Base-by-base conservation (phyloP, 2,113 vertebrate genomes). In the Heterotis niloticus region DNA sequence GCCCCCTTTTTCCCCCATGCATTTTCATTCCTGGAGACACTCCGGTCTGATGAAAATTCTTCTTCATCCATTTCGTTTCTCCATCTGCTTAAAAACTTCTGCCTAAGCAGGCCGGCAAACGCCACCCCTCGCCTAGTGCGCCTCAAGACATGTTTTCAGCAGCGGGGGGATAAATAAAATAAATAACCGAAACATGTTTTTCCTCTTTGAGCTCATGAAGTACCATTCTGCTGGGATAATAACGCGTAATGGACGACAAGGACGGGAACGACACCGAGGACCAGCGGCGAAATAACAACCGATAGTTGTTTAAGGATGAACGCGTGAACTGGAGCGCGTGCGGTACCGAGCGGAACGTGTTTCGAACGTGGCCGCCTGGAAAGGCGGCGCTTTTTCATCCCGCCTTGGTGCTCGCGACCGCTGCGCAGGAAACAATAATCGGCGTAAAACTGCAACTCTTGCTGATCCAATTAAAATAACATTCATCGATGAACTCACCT, bases 401-500 rank as follows among this genome's bases (percentile, higher is more conserved):
- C 88, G 87, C 90, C 86, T 91, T 92, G 88, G 87, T 92, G 88
- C 88, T 91, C 80, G 81, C 88, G 91, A 87, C 89, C 89, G 88
- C 89, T 92, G 85, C 85, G 84, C 84, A 90, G 89, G 88, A 93
- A 93, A 94, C 92, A 94, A 91, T 93, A 92, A 92, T 89, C 87
- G 88, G 79, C 91, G 80, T 80, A 90, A 89, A 90, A 87, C 89
- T 88, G 89, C 90, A 90, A 86, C 90, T 90, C 91, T 92, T 89
- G 91, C 84, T 90, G 88, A 90, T 91, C 90, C 92, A 86, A 88
- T 87, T 88, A 85, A 82, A 91, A 89, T 89, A 91, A 92, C 91
- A 91, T 94, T 94, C 93, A 93, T 94, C 93, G 93, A 94, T 93
- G 91, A 92, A 91, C 84, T 89, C 92, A 91, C 90, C 91, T 93